Conservation (phyloP, 1,140 invertebrate species). For the Teleopsis dalmanni region DNA sequence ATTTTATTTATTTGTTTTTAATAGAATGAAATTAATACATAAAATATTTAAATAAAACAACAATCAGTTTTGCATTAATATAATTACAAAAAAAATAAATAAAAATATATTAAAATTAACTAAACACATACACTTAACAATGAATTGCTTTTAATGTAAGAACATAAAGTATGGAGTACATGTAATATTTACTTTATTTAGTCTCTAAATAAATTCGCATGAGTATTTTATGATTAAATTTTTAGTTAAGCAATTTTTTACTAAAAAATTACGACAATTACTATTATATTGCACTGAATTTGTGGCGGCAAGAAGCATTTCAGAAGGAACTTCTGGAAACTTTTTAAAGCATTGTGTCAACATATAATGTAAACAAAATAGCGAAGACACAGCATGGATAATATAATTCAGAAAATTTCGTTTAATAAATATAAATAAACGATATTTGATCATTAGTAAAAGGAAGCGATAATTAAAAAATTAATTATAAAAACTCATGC, state of each 20-base stretch:
- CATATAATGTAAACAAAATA: background rate
- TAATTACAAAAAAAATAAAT: no score
- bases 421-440: background rate
- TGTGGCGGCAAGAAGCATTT: constrained; percentile 19
- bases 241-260: constrained; percentile 33
- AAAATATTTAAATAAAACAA: no score
- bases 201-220: no score
- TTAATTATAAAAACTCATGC: constrained; percentile 45
- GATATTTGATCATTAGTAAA: constrained; percentile 30
- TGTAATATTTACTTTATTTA: no score
- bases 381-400: background rate
- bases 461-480: constrained; percentile 41
- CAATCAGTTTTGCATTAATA: no score
- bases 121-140: no score
- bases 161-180: no score
- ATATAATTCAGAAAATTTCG: background rate
- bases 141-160: no score
- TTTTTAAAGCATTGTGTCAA: background rate
- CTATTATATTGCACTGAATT: constrained; percentile 3
- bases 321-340: background rate
- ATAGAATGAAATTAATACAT: no score
- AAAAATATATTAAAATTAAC: no score
- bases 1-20: no score
- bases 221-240: constrained; percentile 45
- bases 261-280: constrained; percentile 1